phyloP scores from a whole-genome alignment of 2,797 vertebrate genomes.

The Rousettus madagascariensis region DNA sequence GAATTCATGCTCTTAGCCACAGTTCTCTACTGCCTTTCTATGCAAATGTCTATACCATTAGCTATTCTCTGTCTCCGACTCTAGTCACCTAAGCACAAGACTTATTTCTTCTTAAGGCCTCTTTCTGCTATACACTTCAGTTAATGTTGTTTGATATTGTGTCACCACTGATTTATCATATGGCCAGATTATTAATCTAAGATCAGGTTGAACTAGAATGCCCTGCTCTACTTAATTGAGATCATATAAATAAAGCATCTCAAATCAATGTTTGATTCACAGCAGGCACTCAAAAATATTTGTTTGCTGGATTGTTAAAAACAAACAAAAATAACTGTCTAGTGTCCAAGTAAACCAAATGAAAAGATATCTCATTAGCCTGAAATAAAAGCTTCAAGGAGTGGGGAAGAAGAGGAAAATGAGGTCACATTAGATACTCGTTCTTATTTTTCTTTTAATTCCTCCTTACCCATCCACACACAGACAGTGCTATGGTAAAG shows the following conservation, averaged over 20 bases:
- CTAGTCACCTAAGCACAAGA: not conserved
- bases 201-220: not conserved
- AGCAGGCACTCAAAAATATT: not conserved
- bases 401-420: not conserved
- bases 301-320: not conserved
- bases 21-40: not conserved
- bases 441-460: not conserved
- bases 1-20: not conserved
- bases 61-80: not conserved
- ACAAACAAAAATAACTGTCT: not conserved
- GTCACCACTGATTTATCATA: not conserved
- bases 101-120: not conserved
- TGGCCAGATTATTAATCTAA: not conserved
- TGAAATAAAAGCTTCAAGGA: not conserved
- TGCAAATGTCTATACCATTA: not conserved
- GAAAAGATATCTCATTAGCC: not conserved
- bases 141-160: not conserved
- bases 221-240: not conserved
- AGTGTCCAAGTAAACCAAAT: not conserved
- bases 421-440: not conserved
- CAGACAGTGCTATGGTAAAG: not conserved
- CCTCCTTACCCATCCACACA: not conserved
- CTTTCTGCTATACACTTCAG: not conserved
- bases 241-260: not conserved
- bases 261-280: not conserved